Evolutionary conservation across 2,113 vertebrate species (phyloP).

Genomic region (Gorsachius goisagi): DNA sequence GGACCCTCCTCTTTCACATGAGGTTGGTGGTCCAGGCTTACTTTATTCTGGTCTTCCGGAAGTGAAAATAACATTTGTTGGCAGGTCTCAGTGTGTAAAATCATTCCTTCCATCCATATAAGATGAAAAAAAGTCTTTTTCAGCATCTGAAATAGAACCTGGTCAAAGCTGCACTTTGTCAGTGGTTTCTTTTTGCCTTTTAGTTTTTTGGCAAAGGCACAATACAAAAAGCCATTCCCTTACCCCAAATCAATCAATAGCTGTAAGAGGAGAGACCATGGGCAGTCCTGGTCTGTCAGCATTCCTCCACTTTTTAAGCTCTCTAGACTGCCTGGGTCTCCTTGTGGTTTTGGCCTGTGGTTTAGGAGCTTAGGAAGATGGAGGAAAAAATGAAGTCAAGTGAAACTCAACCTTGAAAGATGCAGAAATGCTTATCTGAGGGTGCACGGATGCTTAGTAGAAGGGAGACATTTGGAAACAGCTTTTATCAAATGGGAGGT

Average conservation of each 20-base stretch:
- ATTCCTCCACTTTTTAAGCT: not conserved
- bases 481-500: not conserved
- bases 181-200: not conserved
- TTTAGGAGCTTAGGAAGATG: not conserved
- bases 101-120: not conserved
- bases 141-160: not conserved
- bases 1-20: conserved; percentile 33
- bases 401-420: not conserved
- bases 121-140: not conserved
- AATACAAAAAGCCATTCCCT: not conserved
- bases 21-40: conserved; percentile 30
- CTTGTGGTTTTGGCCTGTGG: not conserved
- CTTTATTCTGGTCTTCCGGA: conserved; percentile 69
- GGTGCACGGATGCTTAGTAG: not conserved
- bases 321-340: not conserved
- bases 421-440: not conserved
- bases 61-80: not conserved
- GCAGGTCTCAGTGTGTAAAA: not conserved
- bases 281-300: not conserved
- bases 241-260: not conserved
- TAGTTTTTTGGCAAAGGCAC: not conserved
- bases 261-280: not conserved
- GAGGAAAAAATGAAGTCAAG: not conserved
- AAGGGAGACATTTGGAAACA: not conserved
- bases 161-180: not conserved